Evolutionary conservation across 2,113 vertebrate species (phyloP), one percentile per base, ranked within the genome.

Genomic region (Balaenoptera acutorostrata): DNA sequence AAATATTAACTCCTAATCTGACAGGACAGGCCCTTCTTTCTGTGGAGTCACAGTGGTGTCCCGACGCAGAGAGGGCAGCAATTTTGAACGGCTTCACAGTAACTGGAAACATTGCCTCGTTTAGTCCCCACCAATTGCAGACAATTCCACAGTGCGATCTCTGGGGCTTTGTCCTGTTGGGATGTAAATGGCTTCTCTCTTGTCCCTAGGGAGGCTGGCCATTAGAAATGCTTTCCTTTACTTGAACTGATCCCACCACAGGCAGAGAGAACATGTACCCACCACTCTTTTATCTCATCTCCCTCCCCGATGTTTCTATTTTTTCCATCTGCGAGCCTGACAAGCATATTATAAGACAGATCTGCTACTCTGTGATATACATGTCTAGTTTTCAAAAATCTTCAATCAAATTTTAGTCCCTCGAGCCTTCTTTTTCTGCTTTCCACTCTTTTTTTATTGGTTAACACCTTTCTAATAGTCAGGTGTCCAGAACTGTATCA

Each of bases 381-480:
- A 91, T 90, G 96, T 96, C 95, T 97, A 31, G 71, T 96, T 97
- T 97, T 95, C 90, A 96, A 97, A 96, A 83, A 78, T 89, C 90
- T 97, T 98, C 97, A 88, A 98, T 98, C 97, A 97, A 94, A 95
- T 90, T 90, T 96, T 39, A 69, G 88, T 96, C 96, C 96, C 98
- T 93, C 36, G 12, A 96, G 96, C 80, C 80, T 39, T 97, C 39
- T 97, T 91, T 85, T n/a, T 64, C 77, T 85, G 74, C 86, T 89
- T 85, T 87, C 80, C 88, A 74, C 96, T 93, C 96, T 90, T 96
- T 66, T 64, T 49, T 94, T 96, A 96, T 97, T 97, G 96, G 92
- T 96, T 97, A 97, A 96, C 97, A 97, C 96, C 97, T 98, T 97
- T 91, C 84, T 93, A 94, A 97, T 97, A 90, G 98, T 95, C 97